Evolutionary conservation across 2,113 vertebrate species (phyloP), one percentile per base, ranked within the genome.

Genomic region (Calidris pugnax): DNA sequence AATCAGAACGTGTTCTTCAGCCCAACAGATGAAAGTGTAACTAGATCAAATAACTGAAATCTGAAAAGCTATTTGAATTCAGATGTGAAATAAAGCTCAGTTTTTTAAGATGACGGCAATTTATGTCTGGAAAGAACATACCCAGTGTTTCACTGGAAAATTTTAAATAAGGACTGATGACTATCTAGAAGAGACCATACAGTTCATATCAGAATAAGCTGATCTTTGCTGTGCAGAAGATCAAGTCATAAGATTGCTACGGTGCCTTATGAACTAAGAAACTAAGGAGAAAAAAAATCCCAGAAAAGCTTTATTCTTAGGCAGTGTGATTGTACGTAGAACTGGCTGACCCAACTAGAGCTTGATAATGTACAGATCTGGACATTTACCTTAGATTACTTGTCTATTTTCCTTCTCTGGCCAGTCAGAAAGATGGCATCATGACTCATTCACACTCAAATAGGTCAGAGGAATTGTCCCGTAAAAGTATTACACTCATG

Each of bases 301-400:
- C 39, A 28, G n/a, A 37, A 53, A 57, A n/a, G 1, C 22, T 62
- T 67, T 67, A 12, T 55, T 91, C 47, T 75, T 47, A 24, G 23
- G 28, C 43, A 79, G 12, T 51, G 55, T 53, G 64, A 41, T 14
- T 59, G 24, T 32, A 48, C 9, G 18, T 33, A 72, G 56, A 84
- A 22, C 13, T 66, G 53, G 3, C 19, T 53, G n/a, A 77, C 14
- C 9, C 35, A 73, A 45, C 9, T 32, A 30, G 15, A 73, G 7
- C 4, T 72, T 1, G 0, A 55, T 24, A 41, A 32, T 12, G 3
- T 50, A 37, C 32, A 47, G 9, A 4, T 2, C 12, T 73, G 57
- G 62, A 28, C 7, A 22, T 85, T 72, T 33, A 45, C 51, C 10
- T 78, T 32, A 57, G 88, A 12, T 19, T 37, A 12, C 14, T 39